Evolutionary conservation across 2,113 vertebrate species (phyloP).

Genomic region (Microcebus griseorufus): DNA sequence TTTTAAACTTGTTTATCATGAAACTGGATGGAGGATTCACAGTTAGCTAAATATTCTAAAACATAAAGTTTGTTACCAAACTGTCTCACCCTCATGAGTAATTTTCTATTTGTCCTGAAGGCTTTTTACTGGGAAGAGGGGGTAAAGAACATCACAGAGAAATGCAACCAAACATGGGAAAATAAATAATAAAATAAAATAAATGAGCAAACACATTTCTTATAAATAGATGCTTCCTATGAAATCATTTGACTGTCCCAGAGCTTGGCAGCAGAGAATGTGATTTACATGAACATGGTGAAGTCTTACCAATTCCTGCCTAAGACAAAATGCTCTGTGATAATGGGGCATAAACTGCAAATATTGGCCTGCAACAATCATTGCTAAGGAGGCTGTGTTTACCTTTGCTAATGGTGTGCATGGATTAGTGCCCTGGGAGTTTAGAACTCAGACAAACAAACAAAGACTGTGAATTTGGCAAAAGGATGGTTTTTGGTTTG

Average conservation of each 20-base stretch:
- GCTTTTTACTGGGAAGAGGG: not conserved
- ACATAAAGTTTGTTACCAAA: not conserved
- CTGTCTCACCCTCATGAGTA: not conserved
- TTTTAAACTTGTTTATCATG: not conserved
- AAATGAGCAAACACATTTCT: not conserved
- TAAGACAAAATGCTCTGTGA: not conserved
- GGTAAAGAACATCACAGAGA: not conserved
- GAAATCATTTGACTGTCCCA: not conserved
- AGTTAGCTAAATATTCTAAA: not conserved
- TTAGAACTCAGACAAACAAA: not conserved
- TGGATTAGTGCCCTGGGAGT: not conserved
- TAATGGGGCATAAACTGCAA: not conserved
- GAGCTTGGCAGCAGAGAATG: not conserved
- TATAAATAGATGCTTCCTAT: not conserved
- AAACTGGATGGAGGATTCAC: not conserved
- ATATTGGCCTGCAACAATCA: not conserved
- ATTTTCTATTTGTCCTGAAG: not conserved
- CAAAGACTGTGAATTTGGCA: not conserved
- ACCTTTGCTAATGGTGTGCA: not conserved
- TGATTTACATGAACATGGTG: not conserved
- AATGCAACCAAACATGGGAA: not conserved
- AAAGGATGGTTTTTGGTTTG: not conserved
- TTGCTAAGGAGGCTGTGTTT: fast-evolving
- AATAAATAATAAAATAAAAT: not conserved
- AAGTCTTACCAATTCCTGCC: not conserved